Evolutionary conservation across 2,113 vertebrate genomes (phyloP).

Genomic region (Chaenogobius annularis): DNA sequence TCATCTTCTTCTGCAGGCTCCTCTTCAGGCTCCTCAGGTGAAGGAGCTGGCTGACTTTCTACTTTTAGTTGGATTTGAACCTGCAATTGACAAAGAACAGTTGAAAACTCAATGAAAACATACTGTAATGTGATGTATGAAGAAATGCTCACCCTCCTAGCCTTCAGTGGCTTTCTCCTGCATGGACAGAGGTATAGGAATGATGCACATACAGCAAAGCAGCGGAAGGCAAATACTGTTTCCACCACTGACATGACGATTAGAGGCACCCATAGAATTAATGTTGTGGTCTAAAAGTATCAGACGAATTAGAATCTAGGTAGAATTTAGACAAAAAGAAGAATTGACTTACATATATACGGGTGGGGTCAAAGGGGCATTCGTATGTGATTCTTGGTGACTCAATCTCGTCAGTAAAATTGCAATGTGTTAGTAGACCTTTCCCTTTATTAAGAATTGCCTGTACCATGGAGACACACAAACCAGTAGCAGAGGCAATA

Average conservation of each 20-base stretch:
- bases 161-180: conserved; percentile 45
- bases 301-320: neutral
- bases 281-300: conserved; percentile 79
- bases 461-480: conserved; percentile 75
- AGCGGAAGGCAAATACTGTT: conserved; percentile 78
- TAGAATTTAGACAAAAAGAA: neutral
- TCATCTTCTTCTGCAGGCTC: conserved; percentile 63
- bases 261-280: conserved; percentile 85
- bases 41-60: neutral
- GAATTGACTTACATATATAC: conserved; percentile 82
- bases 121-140: neutral
- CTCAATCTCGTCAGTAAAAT: neutral
- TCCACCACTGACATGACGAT: conserved; percentile 77
- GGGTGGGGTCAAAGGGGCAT: conserved; percentile 91
- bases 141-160: conserved; percentile 49
- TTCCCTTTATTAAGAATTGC: conserved; percentile 76
- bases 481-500: conserved; percentile 73
- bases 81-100: conserved; percentile 32
- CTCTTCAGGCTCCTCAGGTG: neutral
- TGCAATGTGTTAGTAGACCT: conserved; percentile 78
- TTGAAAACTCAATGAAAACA: neutral
- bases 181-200: conserved; percentile 79
- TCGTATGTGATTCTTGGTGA: conserved; percentile 70
- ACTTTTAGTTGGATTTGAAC: conserved; percentile 34
- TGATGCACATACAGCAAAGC: conserved; percentile 72